Conservation (phyloP, 2,797 vertebrate genomes). For the Lophotriccus pileatus region DNA sequence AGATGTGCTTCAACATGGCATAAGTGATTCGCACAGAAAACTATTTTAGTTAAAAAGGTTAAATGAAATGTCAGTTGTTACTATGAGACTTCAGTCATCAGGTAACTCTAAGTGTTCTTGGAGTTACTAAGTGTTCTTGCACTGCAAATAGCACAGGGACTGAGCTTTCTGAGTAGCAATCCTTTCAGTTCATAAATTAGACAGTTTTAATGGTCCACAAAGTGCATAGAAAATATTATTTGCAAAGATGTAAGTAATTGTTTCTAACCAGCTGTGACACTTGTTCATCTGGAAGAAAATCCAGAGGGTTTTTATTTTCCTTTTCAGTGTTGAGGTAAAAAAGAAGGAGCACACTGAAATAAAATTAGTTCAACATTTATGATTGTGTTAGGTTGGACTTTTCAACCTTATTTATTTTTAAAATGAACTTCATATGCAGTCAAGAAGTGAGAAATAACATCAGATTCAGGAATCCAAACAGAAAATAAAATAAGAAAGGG, state of each 20-base stretch:
- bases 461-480: not conserved
- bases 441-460: not conserved
- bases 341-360: not conserved
- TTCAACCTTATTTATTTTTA: not conserved
- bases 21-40: slow-evolving; percentile 47
- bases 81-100: slow-evolving; percentile 54
- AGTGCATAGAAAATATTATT: slow-evolving; percentile 33
- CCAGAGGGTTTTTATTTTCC: not conserved
- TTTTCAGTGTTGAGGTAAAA: not conserved
- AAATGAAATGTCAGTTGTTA: slow-evolving; percentile 68
- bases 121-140: slow-evolving; percentile 52
- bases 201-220: slow-evolving; percentile 31
- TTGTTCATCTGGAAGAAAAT: not conserved
- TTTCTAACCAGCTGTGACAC: not conserved
- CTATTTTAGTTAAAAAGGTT: slow-evolving; percentile 67
- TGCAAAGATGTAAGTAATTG: not conserved
- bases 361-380: not conserved
- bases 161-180: slow-evolving; percentile 55
- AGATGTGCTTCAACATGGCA: slow-evolving; percentile 44
- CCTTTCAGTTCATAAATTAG: slow-evolving; percentile 62
- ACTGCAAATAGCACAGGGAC: slow-evolving; percentile 48
- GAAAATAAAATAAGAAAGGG: not conserved
- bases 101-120: slow-evolving; percentile 55
- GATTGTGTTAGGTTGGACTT: not conserved
- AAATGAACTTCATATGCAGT: not conserved